Base-by-base conservation (phyloP, 2,113 vertebrate genomes). In the Casuarius casuarius region DNA sequence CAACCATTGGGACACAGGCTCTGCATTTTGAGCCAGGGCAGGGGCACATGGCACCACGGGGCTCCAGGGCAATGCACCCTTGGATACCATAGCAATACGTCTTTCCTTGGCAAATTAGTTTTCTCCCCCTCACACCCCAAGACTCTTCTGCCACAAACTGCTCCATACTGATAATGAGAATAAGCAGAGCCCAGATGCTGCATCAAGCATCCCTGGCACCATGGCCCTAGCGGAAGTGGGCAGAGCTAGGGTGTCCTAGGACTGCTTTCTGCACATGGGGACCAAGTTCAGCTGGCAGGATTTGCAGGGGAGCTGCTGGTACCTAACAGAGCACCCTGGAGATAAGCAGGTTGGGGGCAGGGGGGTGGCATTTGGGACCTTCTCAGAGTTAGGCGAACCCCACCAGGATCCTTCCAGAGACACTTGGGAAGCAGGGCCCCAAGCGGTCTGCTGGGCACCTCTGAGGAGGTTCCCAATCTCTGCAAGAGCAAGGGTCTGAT, bases 51-150 rank as follows among this genome's bases (percentile, higher is more conserved):
- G 35, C 52, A 71, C 51, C 25, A 35, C 7, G 2, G 56, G 4
- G 7, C 46, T 67, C 16, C 0, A 0, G 2, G 20, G 12, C 7
- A 3, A 44, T 12, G 61, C 2, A 4, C 14, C 40, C 28, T 12
- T 0, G 26, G 0, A 4, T 33, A 26, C 51, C 79, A 22, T 0
- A 0, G 35, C 54, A 35, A 7, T 8, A 5, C 0, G 3, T 22
- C 33, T 94, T 70, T 62, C 56, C 51, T 38, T 0, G 0, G 49
- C 21, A 78, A 62, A 74, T 33, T 8, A 33, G 0, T n/a, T 84
- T 74, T 62, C 1, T 21, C 16, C 40, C 1, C 1, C 5, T 77
- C 0, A 0, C 49, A 25, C 7, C 21, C 22, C 3, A 58, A 58
- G 54, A 17, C 15, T 58, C 54, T 29, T 31, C 54, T 58, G 15